phyloP scores from a whole-genome alignment of 2,113 vertebrate species.

The Epinephelus moara region DNA sequence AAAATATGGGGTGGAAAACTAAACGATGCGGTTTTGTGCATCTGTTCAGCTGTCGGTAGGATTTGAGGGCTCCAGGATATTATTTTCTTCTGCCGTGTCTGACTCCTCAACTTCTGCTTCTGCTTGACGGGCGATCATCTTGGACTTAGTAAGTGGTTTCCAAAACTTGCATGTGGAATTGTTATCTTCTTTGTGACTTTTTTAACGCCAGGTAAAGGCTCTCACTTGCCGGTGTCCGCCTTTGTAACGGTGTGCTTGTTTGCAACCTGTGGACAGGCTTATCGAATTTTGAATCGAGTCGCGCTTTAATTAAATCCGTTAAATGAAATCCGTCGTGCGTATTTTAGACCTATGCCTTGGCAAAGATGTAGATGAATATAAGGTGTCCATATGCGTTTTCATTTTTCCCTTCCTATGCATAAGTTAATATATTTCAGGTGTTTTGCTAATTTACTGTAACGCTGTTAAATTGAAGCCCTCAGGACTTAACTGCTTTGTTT shows the following conservation, averaged over 20 bases:
- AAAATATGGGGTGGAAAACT: not conserved
- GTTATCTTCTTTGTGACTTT: too few relatives aligned
- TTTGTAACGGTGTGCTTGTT: too few relatives aligned
- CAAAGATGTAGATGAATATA: not conserved
- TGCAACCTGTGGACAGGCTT: not conserved
- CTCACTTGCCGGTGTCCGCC: too few relatives aligned
- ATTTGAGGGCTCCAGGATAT: not conserved
- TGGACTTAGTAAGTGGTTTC: slow-evolving; percentile 5
- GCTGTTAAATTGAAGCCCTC: not conserved
- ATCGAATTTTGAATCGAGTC: not conserved
- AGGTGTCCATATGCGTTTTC: too few relatives aligned
- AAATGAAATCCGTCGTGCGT: not conserved
- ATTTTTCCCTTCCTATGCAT: not conserved
- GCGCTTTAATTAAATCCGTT: not conserved
- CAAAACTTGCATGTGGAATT: not conserved
- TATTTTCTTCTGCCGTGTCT: not conserved
- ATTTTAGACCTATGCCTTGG: not conserved
- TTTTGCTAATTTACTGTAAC: not conserved
- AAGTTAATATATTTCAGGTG: not conserved
- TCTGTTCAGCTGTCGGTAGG: not conserved
- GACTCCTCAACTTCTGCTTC: not conserved
- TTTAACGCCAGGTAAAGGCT: not conserved
- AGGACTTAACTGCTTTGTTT: not conserved
- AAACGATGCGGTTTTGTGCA: not conserved
- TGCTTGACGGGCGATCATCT: not conserved